A percentile compares a stretch with the other conserved stretches of the same genome.
Evolutionary conservation across 2,888 invertebrate genomes (phyloP).

Genomic region (Agrenia bidenticulata): DNA sequence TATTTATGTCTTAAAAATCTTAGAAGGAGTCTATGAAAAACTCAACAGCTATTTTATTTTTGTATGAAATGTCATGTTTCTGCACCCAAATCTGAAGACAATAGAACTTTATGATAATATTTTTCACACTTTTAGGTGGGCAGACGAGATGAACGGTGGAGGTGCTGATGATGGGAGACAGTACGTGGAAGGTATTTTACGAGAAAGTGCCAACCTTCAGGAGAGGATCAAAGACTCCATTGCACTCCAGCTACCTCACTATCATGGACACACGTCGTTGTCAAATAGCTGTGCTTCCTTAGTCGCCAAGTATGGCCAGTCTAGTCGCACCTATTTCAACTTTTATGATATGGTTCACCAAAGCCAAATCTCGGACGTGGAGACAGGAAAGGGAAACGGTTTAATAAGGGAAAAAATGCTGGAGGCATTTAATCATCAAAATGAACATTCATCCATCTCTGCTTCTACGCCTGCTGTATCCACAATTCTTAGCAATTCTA

Average conservation of each 20-base stretch:
- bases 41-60: too few relatives aligned
- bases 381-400: neutral
- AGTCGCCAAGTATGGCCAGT: conserved; percentile 24
- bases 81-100: too few relatives aligned
- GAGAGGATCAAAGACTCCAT: conserved; percentile 36
- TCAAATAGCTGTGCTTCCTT: conserved; percentile 26
- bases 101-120: too few relatives aligned
- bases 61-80: too few relatives aligned
- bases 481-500: neutral
- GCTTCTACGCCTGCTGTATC: neutral
- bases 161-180: conserved; percentile 28
- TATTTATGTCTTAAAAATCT: too few relatives aligned
- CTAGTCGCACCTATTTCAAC: conserved; percentile 29
- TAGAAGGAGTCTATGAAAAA: too few relatives aligned
- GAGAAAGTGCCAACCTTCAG: conserved; percentile 28
- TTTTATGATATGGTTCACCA: conserved; percentile 32
- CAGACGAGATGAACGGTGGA: conserved; percentile 26
- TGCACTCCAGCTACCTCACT: conserved; percentile 36
- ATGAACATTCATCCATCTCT: neutral
- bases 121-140: conserved; percentile 27
- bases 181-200: conserved; percentile 36
- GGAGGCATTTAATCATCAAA: conserved; percentile 6
- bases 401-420: conserved; percentile 5
- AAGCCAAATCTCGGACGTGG: neutral
- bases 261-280: conserved; percentile 11